Base-by-base conservation (phyloP, 2,797 vertebrate species). In the Leptodactylus fallax region DNA sequence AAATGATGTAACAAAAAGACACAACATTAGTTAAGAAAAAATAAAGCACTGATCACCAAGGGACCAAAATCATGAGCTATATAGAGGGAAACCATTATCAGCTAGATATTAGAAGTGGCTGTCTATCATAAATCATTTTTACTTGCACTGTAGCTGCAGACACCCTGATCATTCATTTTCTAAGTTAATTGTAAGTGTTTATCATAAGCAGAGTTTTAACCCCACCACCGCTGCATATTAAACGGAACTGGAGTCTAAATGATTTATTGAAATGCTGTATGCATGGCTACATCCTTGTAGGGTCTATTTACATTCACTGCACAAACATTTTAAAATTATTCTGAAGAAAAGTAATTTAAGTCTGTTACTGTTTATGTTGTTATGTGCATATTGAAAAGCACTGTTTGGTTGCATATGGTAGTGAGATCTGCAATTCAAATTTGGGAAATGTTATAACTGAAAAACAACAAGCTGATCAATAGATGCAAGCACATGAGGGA, bases 121-220 rank as follows among this genome's bases (percentile, higher is more conserved):
- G 87, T 76, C 87, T 65, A 63, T 81, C 77, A 85, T 85, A 88
- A 81, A 88, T 88, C 82, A 88, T 88, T 81, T 79, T 58, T 81
- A 81, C 74, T 74, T 81, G 47, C 58, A 83, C 61, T 78, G 51
- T 79, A 72, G 53, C 76, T 69, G 65, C 53, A 85, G 83, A 81
- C 83, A 72, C 51, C 6, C 55, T 53, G 47, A 78, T 69, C 82
- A 56, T 81, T 85, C 67, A 85, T 85, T 85, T 85, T 88, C 65
- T 80, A 76, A 85, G 77, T 84, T 88, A 88, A 88, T 88, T 88
- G 82, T 74, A 63, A 88, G 36, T 84, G 87, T 85, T 88, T 74
- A 88, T 88, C 83, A 81, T 80, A 53, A 58, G 63, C 77, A 80
- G 76, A 81, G 53, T 65, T 85, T 81, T 85, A 85, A 88, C 82